Evolutionary conservation across 1,140 invertebrate genomes (phyloP).

Genomic region (Trachymyrmex septentrionalis): DNA sequence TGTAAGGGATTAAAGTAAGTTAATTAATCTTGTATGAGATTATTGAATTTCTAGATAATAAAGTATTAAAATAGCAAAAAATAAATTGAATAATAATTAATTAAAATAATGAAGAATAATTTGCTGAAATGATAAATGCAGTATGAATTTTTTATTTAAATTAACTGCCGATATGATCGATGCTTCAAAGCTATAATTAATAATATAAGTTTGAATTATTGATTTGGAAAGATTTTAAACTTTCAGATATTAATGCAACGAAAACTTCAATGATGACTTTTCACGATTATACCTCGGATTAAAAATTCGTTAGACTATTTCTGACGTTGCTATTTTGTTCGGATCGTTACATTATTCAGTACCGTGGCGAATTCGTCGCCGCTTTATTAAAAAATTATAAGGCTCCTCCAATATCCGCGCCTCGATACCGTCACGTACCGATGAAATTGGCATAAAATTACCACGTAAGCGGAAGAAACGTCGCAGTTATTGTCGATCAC

Average conservation of each 20-base stretch:
- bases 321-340: background rate
- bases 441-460: constrained; percentile 50
- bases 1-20: background rate
- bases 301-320: constrained; percentile 8
- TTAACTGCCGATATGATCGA: background rate
- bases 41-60: background rate
- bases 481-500: constrained; percentile 55
- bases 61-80: background rate
- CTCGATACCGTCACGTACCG: constrained; percentile 40
- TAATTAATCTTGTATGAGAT: background rate
- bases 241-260: background rate
- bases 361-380: background rate
- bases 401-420: background rate
- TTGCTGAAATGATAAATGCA: background rate
- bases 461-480: constrained; percentile 59
- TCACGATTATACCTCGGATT: background rate
- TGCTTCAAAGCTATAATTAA: background rate
- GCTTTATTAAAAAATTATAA: constrained; percentile 35
- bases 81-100: constrained; percentile 4
- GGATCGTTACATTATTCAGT: constrained; percentile 32
- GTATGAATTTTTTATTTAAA: background rate
- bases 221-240: background rate
- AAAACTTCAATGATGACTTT: background rate
- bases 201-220: background rate
- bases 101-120: background rate